phyloP scores from a whole-genome alignment of 2,797 vertebrate species.

The Lepilemur ruficaudatus region DNA sequence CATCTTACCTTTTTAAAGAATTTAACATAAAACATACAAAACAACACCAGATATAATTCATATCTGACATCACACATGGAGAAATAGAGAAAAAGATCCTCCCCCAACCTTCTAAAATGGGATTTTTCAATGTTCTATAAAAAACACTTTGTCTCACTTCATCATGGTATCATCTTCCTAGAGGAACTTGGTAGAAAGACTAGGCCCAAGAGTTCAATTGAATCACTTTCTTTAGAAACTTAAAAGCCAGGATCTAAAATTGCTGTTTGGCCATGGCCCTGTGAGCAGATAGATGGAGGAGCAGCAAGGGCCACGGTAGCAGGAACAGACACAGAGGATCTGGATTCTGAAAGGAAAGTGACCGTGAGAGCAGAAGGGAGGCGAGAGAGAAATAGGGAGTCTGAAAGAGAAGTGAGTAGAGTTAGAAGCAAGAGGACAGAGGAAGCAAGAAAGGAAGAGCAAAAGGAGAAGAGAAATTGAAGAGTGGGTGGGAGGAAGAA shows the following conservation, averaged over 20 bases:
- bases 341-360: neutral
- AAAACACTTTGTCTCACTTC: slow-evolving; percentile 46
- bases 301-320: neutral
- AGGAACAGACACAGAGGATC: neutral
- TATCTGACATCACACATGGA: neutral
- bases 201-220: slow-evolving; percentile 21
- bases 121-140: slow-evolving; percentile 50
- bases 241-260: slow-evolving; percentile 58
- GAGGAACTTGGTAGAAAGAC: slow-evolving; percentile 44
- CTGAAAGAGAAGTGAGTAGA: slow-evolving; percentile 56
- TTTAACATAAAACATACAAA: slow-evolving; percentile 22
- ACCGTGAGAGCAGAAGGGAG: neutral
- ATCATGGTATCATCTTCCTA: slow-evolving; percentile 50
- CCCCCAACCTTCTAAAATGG: neutral
- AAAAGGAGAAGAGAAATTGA: slow-evolving; percentile 78
- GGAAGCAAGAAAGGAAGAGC: slow-evolving; percentile 67
- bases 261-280: neutral
- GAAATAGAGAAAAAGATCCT: neutral
- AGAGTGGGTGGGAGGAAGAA: slow-evolving; percentile 66
- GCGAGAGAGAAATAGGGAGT: neutral
- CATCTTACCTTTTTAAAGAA: neutral
- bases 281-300: slow-evolving; percentile 37
- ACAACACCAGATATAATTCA: neutral
- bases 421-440: slow-evolving; percentile 33
- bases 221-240: slow-evolving; percentile 56